phyloP scores from a whole-genome alignment of 2,113 vertebrate species.

The Crotalus viridis region DNA sequence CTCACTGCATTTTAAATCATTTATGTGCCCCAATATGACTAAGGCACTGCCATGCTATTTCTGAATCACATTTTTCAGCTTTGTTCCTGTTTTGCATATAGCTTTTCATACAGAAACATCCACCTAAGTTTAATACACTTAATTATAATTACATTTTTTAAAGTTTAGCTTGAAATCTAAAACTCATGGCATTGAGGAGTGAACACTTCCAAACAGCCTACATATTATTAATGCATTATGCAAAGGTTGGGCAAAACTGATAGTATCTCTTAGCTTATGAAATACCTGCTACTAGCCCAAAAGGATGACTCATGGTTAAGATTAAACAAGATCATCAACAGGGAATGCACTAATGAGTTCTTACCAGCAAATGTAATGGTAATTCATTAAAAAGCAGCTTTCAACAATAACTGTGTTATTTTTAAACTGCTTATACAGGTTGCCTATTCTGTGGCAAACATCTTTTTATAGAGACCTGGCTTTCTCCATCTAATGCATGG shows the following conservation, averaged over 20 bases:
- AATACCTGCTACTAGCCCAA: background rate
- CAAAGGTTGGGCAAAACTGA: background rate
- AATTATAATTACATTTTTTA: background rate
- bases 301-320: background rate
- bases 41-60: background rate
- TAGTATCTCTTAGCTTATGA: conserved; percentile 4
- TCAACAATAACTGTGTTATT: background rate
- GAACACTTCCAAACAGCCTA: background rate
- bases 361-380: background rate
- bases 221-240: background rate
- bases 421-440: background rate
- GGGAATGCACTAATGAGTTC: background rate
- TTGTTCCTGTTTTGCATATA: background rate
- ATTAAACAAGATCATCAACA: background rate
- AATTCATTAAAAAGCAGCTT: background rate
- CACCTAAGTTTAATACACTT: background rate
- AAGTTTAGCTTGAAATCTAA: background rate
- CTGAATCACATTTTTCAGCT: background rate
- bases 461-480: background rate
- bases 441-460: background rate
- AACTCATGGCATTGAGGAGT: background rate
- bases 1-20: background rate
- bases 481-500: background rate
- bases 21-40: background rate
- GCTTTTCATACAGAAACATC: background rate